Percentiles rank a stretch among this genome's conserved stretches.
Conservation (phyloP, 35 echinoderm and acorn worm species). For the Strongylocentrotus purpuratus region DNA sequence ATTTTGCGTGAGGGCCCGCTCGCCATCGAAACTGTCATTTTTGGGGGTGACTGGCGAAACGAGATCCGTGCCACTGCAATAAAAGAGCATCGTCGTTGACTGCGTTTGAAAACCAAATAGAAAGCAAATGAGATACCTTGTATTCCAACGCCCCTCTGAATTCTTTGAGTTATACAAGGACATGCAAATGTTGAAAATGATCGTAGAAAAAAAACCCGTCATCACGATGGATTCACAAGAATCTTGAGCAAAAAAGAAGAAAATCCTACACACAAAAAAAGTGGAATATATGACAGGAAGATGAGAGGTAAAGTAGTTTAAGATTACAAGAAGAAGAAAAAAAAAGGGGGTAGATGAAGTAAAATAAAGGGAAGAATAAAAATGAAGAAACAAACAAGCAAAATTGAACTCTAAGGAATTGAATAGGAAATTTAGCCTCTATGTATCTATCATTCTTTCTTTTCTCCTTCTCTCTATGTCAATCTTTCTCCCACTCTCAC, state of each 20-base stretch:
- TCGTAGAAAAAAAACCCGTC: background rate
- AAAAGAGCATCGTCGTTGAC: background rate
- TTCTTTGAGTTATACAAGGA: background rate
- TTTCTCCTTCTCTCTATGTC: background rate
- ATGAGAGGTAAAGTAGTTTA: background rate
- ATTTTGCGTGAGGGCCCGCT: slow-evolving; percentile 6
- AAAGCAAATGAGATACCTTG: background rate
- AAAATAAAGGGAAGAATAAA: background rate
- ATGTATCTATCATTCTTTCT: background rate
- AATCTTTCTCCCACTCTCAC: background rate
- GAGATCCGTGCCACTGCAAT: slow-evolving; percentile 35
- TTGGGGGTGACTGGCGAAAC: background rate
- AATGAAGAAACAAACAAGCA: background rate
- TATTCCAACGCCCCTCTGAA: background rate
- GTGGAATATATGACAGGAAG: background rate
- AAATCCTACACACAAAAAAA: background rate
- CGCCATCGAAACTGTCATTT: slow-evolving; percentile 41
- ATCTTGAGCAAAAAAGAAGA: background rate
- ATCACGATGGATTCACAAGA: too few relatives aligned
- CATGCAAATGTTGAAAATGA: slow-evolving; percentile 18
- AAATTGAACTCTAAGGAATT: too few relatives aligned
- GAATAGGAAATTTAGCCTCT: too few relatives aligned
- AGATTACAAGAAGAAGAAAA: background rate
- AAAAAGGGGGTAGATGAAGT: background rate
- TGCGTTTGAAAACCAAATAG: background rate